These are phyloP conservation scores for Cheiracanthium punctorium DNA, from an alignment of 2,888 invertebrate species.

Conservation along the genomic window DNA sequence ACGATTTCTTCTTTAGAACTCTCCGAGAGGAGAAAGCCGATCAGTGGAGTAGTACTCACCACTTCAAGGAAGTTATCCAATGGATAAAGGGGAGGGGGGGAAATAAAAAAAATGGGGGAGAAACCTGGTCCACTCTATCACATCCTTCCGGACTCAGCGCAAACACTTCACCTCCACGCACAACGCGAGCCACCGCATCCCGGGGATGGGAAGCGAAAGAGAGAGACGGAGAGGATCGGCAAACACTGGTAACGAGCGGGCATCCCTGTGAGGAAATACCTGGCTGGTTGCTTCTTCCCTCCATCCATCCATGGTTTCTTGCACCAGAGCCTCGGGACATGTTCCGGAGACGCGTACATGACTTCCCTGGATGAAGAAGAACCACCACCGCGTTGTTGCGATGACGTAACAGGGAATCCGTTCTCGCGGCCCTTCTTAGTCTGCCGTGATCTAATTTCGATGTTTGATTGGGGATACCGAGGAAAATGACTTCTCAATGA, in stretches of 20 bases:
- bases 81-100: no score
- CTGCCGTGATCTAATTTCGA: background rate
- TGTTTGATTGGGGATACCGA: background rate
- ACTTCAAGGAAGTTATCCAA: background rate
- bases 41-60: background rate
- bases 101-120: background rate
- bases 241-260: background rate
- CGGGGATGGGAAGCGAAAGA: background rate
- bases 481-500: no score
- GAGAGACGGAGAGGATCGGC: background rate
- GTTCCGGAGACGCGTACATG: background rate
- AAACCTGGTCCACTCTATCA: background rate
- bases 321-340: conserved; percentile 1
- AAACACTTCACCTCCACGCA: background rate
- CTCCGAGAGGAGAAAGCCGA: no score
- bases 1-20: no score
- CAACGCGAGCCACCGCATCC: background rate
- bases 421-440: background rate
- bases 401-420: background rate
- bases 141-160: background rate
- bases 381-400: background rate
- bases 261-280: conserved; percentile 22
- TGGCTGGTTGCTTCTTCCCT: background rate
- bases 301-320: conserved; percentile 13
- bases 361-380: background rate